Evolutionary conservation across 2,888 invertebrate genomes (phyloP).

Genomic region (Melieria omissa): DNA sequence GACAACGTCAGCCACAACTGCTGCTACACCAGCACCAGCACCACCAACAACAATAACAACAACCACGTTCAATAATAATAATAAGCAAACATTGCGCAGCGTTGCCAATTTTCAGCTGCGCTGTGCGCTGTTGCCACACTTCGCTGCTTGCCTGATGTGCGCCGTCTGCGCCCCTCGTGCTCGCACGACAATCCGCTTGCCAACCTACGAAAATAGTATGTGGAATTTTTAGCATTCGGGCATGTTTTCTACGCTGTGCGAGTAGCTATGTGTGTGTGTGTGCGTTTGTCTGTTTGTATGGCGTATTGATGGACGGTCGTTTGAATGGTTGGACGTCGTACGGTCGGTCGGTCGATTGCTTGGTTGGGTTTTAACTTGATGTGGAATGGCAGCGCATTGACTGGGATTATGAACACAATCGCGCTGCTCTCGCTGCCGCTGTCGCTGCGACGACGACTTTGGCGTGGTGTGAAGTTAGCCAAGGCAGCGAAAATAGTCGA

Average conservation of each 20-base stretch:
- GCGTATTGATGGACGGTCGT: no score
- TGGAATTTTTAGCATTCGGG: constrained; percentile 28
- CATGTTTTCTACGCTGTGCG: constrained; percentile 12
- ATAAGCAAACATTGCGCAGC: constrained; percentile 33
- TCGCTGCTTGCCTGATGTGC: not conserved
- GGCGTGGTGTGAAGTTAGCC: no score
- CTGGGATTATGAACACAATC: no score
- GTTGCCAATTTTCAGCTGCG: constrained; percentile 54
- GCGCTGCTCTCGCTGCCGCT: no score
- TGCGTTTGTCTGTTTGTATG: constrained; percentile 14
- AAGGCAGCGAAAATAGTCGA: no score
- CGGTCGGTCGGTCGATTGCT: no score
- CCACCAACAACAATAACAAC: constrained; percentile 2
- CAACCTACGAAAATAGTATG: constrained; percentile 17
- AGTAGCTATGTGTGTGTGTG: constrained; percentile 7
- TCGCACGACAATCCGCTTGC: constrained; percentile 12
- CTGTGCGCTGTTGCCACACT: constrained; percentile 28
- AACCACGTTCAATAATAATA: constrained; percentile 25
- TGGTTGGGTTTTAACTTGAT: no score
- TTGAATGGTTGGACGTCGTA: no score
- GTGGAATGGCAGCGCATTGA: no score
- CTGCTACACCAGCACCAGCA: constrained; percentile 26
- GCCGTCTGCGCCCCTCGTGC: not conserved
- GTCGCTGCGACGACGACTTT: no score
- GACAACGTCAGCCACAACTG: constrained; percentile 44